Conservation (phyloP, 2,113 vertebrate genomes). For the Canis aureus region DNA sequence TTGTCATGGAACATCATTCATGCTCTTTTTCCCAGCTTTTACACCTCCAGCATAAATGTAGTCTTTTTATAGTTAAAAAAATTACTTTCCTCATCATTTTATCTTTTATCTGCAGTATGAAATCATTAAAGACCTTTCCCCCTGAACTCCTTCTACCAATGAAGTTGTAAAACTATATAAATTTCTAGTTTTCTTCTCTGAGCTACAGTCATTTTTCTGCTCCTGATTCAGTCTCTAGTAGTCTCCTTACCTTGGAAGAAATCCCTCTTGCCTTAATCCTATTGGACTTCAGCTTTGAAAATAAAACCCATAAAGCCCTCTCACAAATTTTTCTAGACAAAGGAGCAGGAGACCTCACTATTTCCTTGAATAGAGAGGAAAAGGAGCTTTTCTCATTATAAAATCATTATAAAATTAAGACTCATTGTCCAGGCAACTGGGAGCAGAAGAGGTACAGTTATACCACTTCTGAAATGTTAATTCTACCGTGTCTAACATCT, state of each 20-base stretch:
- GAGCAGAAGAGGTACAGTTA: background rate
- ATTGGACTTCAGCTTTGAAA: background rate
- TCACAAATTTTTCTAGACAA: slow-evolving; percentile 9
- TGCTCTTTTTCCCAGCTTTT: background rate
- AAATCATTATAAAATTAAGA: slow-evolving; percentile 13
- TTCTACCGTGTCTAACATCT: background rate
- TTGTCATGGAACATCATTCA: background rate
- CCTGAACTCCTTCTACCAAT: background rate
- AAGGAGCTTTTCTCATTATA: background rate
- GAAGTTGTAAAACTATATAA: background rate
- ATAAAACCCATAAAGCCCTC: background rate
- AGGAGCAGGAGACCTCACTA: background rate
- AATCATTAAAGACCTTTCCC: background rate
- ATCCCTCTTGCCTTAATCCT: background rate
- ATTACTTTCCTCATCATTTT: background rate
- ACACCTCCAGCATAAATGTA: background rate
- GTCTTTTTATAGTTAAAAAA: background rate
- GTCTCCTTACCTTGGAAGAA: background rate
- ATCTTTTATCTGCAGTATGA: background rate
- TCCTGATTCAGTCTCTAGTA: background rate
- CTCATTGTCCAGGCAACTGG: background rate
- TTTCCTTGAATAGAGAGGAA: background rate
- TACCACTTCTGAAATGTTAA: background rate
- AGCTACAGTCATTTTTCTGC: background rate
- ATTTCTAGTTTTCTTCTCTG: background rate